Base-by-base conservation (phyloP, 2,113 vertebrate species). In the Pan paniscus region DNA sequence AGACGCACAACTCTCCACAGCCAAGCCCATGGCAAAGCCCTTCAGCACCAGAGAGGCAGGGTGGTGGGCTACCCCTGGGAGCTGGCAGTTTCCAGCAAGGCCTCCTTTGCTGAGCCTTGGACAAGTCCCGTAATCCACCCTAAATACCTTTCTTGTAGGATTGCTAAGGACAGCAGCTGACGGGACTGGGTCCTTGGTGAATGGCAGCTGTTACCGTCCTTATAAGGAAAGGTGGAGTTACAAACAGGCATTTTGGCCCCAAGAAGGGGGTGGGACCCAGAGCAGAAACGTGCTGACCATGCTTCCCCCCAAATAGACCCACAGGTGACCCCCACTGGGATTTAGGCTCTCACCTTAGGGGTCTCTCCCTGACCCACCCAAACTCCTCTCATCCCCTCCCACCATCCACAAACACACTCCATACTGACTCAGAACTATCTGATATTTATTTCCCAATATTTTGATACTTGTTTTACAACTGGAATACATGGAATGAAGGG, bases 391-490 rank as follows among this genome's bases (percentile, higher is more conserved):
- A 6, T 14, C 9, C 38, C 35, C 50, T 92, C 86, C n/a, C 20
- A 46, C 68, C n/a, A 72, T 25, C 40, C 82, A 96, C 25, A 68
- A 38, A 82, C 38, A 96, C 80, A 90, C 40, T 57, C n/a, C 20
- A 7, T 40, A 40, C 46, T 52, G 82, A 79, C 70, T 96, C 89
- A 61, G 90, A 98, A 97, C 97, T 70, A 96, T 35, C 38, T 48
- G 90, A n/a, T 80, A 95, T 97, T 97, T 97, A 97, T 96, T 97
- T 95, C 55, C 93, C 96, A 92, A 93, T 80, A 84, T 80, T 96
- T 92, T 75, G 61, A 89, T 85, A 61, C 84, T 61, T 92, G 70
- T 73, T 48, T 64, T 75, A 96, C 92, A 96, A 96, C 92, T 55
- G 46, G 68, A 96, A 97, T 79, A 96, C 82, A 93, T 4, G 55